These are phyloP conservation scores for Xanthorhoe designata DNA, from an alignment of 2,888 invertebrate species.

Conservation along the genomic window DNA sequence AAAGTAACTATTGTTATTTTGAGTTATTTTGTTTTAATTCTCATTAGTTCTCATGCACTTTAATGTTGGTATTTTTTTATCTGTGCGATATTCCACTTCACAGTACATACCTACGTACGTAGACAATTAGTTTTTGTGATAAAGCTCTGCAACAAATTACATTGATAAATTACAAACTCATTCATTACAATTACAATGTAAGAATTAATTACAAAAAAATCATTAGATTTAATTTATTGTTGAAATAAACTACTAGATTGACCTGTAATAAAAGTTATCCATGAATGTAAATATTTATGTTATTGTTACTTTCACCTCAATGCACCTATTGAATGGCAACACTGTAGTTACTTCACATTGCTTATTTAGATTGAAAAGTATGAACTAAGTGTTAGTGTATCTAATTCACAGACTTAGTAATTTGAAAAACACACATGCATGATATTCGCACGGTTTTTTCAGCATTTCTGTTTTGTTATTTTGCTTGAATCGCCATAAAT, in stretches of 20 bases:
- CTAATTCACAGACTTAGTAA: not conserved
- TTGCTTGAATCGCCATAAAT: not conserved
- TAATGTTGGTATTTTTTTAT: not conserved
- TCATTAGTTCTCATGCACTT: slow-evolving; percentile 20
- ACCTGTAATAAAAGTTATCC: slow-evolving; percentile 20
- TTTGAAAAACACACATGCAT: not conserved
- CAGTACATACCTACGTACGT: not conserved
- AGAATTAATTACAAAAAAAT: slow-evolving; percentile 29
- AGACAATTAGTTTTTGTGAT: not conserved
- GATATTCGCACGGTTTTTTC: not conserved
- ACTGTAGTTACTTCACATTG: slow-evolving; percentile 14
- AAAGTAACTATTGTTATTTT: not conserved
- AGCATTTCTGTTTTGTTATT: not conserved
- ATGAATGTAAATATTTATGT: slow-evolving; percentile 37
- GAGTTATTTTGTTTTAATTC: slow-evolving; percentile 6
- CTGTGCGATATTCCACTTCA: not conserved
- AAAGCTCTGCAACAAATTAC: not conserved
- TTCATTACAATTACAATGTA: slow-evolving; percentile 16
- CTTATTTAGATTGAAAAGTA: slow-evolving; percentile 4
- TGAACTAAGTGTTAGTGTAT: not conserved
- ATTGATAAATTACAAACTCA: not conserved
- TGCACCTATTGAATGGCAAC: slow-evolving; percentile 28
- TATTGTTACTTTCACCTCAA: slow-evolving; percentile 39
- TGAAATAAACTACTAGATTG: slow-evolving; percentile 18
- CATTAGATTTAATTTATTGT: slow-evolving; percentile 30